Conservation (phyloP, 2,113 vertebrate genomes). For the Psammodynastes pulverulentus region DNA sequence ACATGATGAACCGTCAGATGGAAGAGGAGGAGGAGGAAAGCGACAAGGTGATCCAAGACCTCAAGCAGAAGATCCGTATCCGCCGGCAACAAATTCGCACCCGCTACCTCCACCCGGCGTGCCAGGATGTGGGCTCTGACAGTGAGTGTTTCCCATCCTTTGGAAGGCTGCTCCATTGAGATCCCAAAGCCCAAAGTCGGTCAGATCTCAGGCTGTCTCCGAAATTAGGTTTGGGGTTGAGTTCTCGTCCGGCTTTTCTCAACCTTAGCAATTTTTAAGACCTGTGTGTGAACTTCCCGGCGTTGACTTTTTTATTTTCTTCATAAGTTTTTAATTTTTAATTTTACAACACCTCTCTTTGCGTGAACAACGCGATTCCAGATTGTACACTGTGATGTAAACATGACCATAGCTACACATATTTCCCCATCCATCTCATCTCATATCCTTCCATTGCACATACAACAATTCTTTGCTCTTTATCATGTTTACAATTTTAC, state of each 20-base stretch:
- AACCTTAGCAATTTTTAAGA: background rate
- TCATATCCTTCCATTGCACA: no score
- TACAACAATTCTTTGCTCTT: no score
- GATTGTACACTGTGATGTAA: no score
- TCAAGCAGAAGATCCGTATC: slow-evolving; percentile 94
- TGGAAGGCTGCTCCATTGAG: background rate
- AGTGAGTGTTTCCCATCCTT: slow-evolving; percentile 63
- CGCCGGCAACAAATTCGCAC: slow-evolving; percentile 90
- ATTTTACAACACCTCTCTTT: no score
- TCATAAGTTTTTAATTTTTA: no score
- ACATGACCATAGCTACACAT: no score
- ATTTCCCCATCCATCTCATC: no score
- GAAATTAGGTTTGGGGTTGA: background rate
- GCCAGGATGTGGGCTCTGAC: slow-evolving; percentile 66
- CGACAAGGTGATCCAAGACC: slow-evolving; percentile 92
- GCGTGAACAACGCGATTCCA: no score
- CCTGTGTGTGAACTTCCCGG: background rate
- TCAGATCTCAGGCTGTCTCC: background rate
- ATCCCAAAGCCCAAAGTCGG: background rate
- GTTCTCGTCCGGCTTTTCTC: background rate
- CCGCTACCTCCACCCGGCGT: slow-evolving; percentile 68
- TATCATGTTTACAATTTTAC: no score
- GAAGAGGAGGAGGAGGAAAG: slow-evolving; percentile 86
- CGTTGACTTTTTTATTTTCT: no score
- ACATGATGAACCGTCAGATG: slow-evolving; percentile 80